Evolutionary conservation across 2,888 invertebrate genomes (phyloP).

Genomic region (Clostera curtula): DNA sequence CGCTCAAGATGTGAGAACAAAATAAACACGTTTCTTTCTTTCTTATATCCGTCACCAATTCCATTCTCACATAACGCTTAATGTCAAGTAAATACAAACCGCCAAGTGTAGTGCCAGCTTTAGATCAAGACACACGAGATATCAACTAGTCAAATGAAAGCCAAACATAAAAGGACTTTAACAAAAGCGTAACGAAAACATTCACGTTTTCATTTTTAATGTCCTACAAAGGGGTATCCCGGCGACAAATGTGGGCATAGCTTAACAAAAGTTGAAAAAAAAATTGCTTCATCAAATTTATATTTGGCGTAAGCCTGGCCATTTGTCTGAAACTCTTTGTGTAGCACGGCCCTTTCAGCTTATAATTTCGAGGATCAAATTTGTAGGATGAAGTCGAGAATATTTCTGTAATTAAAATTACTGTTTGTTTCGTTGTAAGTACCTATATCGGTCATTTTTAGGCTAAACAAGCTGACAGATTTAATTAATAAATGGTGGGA

Average conservation of each 20-base stretch:
- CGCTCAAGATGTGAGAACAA: too few species aligned
- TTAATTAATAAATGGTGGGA: too few species aligned
- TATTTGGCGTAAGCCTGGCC: background rate
- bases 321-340: background rate
- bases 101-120: slow-evolving; percentile 10
- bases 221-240: background rate
- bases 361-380: background rate
- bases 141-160: slow-evolving; percentile 10
- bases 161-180: slow-evolving; percentile 4
- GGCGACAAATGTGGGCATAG: background rate
- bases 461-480: too few species aligned
- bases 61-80: too few species aligned
- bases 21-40: too few species aligned
- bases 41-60: too few species aligned
- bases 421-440: too few species aligned
- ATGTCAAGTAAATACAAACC: background rate
- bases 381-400: too few species aligned
- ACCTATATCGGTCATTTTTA: too few species aligned
- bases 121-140: slow-evolving; percentile 17
- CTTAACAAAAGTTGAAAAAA: background rate
- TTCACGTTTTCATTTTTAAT: background rate
- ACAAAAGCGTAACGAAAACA: background rate
- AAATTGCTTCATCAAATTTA: background rate
- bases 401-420: too few species aligned
- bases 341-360: background rate